Base-by-base conservation (phyloP, 2,113 vertebrate genomes). In the Stigmatopora argus region DNA sequence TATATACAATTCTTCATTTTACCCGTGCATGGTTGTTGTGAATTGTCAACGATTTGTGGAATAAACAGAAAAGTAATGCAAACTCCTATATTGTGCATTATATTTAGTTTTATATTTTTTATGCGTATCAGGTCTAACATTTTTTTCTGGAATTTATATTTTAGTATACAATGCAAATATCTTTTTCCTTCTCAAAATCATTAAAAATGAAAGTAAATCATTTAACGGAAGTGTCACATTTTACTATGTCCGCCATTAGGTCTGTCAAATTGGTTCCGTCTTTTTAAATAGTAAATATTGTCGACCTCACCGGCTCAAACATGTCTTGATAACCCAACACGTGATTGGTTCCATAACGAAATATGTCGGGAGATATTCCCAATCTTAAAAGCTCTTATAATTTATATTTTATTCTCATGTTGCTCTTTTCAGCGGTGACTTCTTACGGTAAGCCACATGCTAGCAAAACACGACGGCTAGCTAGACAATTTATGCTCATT, bases 11-110 rank as follows among this genome's bases (percentile, higher is more conserved):
- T 56, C 23, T 52, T 70, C 73, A 70, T 78, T 71, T 78, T 86
- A 83, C 77, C 80, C 72, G 67, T 90, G 88, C 89, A 90, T 90
- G 89, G 74, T 88, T 83, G 88, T 89, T 74, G 77, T 86, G 85
- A 77, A 88, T 83, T 87, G 87, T 89, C 83, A 41, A 85, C 78
- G 80, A 77, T 70, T 85, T 86, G 85, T 87, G 78, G 83, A 88
- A 86, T 90, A 89, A 89, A 90, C 69, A 72, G 70, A 67, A 80
- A 83, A 78, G 65, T 69, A 71, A 80, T 47, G 62, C 44, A 55
- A 35, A 4, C 60, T 47, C 9, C 26, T 5, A 59, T 52, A 0
- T 57, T 23, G 17, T 35, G 9, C 38, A 41, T 41, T 41, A 41
- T 41, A 41, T 41, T 41, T 10, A 41, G 38, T 41, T 41, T 41